These are phyloP conservation scores for Oxygymnocypris stewartii DNA, from an alignment of 2,113 vertebrate species.

Conservation along the genomic window DNA sequence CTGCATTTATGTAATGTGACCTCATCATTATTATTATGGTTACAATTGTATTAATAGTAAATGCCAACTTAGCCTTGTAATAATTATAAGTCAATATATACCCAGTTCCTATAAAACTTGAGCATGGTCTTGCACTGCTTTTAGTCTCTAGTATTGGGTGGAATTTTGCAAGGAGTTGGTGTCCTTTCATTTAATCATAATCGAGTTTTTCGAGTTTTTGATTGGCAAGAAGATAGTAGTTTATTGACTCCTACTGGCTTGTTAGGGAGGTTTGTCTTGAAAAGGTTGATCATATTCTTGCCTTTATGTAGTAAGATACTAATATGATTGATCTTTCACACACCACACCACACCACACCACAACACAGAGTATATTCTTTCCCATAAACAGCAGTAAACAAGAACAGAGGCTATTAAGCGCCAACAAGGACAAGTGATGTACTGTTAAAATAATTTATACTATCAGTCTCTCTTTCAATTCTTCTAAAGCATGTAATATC, in stretches of 20 bases:
- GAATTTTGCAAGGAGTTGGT: background rate
- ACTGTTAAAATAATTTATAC: background rate
- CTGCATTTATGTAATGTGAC: background rate
- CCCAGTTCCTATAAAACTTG: background rate
- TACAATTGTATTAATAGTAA: background rate
- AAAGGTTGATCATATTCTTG: background rate
- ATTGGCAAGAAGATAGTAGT: background rate
- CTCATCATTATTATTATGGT: background rate
- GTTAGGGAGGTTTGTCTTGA: background rate
- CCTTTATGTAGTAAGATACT: too few relatives aligned
- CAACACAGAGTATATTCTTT: background rate
- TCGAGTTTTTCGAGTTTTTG: background rate
- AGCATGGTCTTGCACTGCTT: background rate
- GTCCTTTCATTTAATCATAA: background rate
- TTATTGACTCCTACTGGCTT: background rate
- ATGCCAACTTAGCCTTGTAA: background rate
- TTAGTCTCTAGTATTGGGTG: background rate
- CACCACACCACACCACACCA: too few relatives aligned
- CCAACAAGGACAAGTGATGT: background rate
- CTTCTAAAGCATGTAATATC: background rate
- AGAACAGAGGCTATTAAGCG: background rate
- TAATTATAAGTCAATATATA: background rate
- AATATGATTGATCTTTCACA: background rate
- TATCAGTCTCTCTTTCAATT: background rate
- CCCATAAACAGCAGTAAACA: background rate